Evolutionary conservation across 2,113 vertebrate genomes (phyloP).

Genomic region (Passer domesticus): DNA sequence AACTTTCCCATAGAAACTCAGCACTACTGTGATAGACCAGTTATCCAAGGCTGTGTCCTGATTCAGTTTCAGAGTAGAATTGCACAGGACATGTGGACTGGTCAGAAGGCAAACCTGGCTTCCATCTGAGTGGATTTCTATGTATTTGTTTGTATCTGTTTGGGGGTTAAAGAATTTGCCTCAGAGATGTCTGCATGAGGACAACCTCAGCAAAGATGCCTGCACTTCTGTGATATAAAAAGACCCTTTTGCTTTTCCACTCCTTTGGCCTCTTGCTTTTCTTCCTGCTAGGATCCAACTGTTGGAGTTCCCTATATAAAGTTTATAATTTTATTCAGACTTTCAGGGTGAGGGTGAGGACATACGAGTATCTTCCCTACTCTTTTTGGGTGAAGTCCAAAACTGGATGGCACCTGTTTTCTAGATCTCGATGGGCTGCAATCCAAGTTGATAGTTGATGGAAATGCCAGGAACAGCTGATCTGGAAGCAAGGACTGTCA

Average conservation of each 20-base stretch:
- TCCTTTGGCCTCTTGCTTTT: neutral
- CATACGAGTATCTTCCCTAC: neutral
- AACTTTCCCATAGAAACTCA: neutral
- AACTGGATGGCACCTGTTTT: constrained; percentile 18
- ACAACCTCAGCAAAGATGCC: neutral
- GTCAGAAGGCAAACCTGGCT: neutral
- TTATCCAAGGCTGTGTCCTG: neutral
- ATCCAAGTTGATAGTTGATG: constrained; percentile 16
- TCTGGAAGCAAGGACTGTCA: constrained; percentile 5
- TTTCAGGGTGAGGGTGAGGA: neutral
- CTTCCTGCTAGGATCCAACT: neutral
- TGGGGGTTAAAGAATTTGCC: neutral
- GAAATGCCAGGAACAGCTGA: constrained; percentile 43
- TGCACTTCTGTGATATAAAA: neutral
- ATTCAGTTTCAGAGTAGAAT: neutral
- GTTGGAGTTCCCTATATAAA: neutral
- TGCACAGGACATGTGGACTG: fast-evolving
- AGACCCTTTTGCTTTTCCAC: neutral
- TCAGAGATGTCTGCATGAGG: neutral
- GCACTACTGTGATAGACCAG: neutral
- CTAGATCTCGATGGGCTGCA: neutral
- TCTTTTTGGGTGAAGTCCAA: constrained; percentile 2
- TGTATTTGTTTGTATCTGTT: neutral
- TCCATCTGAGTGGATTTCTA: neutral
- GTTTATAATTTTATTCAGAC: neutral